These are phyloP conservation scores for Nomada fabriciana DNA, from an alignment of 2,888 invertebrate species.

Conservation along the genomic window DNA sequence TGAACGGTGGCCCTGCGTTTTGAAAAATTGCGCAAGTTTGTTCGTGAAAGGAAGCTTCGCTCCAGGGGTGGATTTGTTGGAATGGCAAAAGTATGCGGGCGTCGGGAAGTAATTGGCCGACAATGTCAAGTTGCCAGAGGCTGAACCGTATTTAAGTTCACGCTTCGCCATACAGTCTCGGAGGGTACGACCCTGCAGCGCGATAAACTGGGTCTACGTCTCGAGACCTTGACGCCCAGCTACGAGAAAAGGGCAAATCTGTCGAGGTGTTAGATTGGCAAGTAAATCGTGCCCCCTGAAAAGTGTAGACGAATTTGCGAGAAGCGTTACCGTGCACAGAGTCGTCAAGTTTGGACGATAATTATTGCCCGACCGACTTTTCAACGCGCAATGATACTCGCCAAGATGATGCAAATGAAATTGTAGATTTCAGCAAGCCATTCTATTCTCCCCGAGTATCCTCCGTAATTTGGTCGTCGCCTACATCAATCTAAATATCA, in stretches of 20 bases:
- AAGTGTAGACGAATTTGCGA: background rate
- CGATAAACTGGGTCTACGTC: conserved; percentile 19
- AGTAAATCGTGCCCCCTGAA: background rate
- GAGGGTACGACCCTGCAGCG: conserved; percentile 12
- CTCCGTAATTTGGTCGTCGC: conserved; percentile 5
- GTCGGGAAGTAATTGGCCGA: conserved; percentile 24
- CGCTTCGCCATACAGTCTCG: conserved; percentile 12
- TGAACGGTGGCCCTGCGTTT: background rate
- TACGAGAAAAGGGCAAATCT: background rate
- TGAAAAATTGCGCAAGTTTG: too few species aligned
- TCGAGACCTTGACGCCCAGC: background rate
- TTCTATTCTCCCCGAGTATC: background rate
- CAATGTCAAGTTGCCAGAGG: conserved; percentile 8
- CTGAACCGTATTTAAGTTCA: conserved; percentile 29
- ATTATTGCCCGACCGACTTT: background rate
- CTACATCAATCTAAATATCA: conserved; percentile 24
- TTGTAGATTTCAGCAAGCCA: conserved; percentile 9
- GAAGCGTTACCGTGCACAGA: too few species aligned
- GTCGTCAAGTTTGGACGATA: background rate
- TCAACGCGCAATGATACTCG: background rate
- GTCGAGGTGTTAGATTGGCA: background rate
- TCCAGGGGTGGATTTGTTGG: background rate
- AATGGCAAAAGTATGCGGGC: conserved; percentile 5
- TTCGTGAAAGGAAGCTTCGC: background rate
- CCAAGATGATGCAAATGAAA: background rate